Conservation (phyloP, 2,113 vertebrate genomes). For the Mungos mungo region DNA sequence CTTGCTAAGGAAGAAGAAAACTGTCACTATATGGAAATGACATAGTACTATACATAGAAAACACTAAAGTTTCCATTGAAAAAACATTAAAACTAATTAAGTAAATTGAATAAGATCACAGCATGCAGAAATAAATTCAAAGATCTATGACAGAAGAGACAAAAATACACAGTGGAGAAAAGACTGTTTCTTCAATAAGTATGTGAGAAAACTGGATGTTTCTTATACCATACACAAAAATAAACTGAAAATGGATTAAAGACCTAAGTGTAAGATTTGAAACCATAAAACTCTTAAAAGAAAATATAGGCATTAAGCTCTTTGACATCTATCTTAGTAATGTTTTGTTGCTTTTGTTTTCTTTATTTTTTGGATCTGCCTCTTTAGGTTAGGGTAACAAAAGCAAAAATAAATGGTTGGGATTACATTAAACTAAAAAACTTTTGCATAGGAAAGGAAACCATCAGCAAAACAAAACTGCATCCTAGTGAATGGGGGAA, state of each 20-base stretch:
- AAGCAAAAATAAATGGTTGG: not conserved
- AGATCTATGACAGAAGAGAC: not conserved
- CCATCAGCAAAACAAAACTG: not conserved
- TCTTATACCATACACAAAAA: not conserved
- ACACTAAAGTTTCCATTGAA: not conserved
- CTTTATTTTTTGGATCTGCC: not conserved
- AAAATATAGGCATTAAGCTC: not conserved
- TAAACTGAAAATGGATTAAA: not conserved
- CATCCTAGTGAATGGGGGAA: not conserved
- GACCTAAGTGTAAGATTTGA: not conserved
- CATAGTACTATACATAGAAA: not conserved
- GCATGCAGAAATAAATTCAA: not conserved
- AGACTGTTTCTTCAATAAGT: not conserved
- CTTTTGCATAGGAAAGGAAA: not conserved
- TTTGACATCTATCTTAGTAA: not conserved
- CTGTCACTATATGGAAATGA: not conserved
- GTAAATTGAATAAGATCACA: not conserved
- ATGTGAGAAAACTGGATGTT: not conserved
- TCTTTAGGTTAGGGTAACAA: not conserved
- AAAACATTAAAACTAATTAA: not conserved
- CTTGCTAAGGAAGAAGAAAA: not conserved
- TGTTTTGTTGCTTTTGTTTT: not conserved
- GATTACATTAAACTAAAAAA: not conserved
- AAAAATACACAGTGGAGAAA: not conserved
- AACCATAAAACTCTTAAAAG: not conserved